Evolutionary conservation across 2,113 vertebrate genomes (phyloP), one percentile per base, ranked within the genome.

Genomic region (Elgaria multicarinata): DNA sequence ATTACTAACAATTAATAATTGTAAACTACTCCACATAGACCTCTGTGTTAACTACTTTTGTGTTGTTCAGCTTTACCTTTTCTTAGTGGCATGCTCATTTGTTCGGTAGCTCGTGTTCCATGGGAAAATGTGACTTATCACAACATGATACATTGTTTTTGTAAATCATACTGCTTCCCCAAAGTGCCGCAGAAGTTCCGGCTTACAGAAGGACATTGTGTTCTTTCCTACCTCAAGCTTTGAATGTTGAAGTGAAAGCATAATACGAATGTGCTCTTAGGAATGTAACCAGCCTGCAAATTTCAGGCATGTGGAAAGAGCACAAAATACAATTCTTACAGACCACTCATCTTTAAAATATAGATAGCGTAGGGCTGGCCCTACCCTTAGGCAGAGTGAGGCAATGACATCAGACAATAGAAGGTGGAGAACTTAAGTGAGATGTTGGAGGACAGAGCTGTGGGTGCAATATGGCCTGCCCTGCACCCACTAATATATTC

Each of bases 91-190:
- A 36, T 66, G 31, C 7, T 36, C 33, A 2, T 67, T 77, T 84
- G 71, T 83, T 76, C 77, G 62, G n/a, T n/a, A 67, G 18, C 36
- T 12, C 58, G 36, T 89, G 33, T 75, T 83, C 72, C 87, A 83
- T 26, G 58, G 71, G 53, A 62, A 89, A 89, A 82, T 46, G 71
- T 83, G 80, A 66, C 22, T 46, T 82, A 28, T 64, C 86, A 79
- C 33, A 67, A 18, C 44, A 69, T 36, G 46, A 6, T 77, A 62
- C 72, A 84, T 77, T 84, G 71, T 75, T 84, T 83, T 78, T 67
- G 26, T 69, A 33, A 84, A 16, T 83, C 67, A 53, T 24, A 50
- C 28, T 58, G 28, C 31, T 81, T n/a, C 83, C 72, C 62, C 58
- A 44, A 22, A 50, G 58, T 84, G 64, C 3, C 46, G 55, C 44